Base-by-base conservation (phyloP, 2,113 vertebrate genomes). In the Rhynchomys soricoides region DNA sequence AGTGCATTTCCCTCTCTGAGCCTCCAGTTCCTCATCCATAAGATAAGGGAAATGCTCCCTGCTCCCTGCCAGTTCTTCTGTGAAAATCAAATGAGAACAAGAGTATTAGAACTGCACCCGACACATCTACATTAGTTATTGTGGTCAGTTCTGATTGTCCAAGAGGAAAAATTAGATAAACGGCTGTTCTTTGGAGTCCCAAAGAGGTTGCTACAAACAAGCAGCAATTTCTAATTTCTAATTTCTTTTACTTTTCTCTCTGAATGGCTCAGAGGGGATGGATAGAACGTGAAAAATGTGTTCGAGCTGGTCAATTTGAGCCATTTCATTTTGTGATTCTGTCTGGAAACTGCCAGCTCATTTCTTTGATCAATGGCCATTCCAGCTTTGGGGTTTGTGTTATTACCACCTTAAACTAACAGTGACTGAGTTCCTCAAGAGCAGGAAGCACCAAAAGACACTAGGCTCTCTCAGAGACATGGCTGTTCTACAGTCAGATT, bases 211-310 rank as follows among this genome's bases (percentile, higher is more conserved):
- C 95, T 86, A 95, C 94, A 86, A 87, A 95, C 95, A 95, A 96
- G 97, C 89, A 96, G 96, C 97, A 94, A 98, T 97, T 98, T 95
- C 95, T 70, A 93, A 95, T 93, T 97, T 97, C 95, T 96, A 90
- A 95, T 98, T 98, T 97, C 96, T 95, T 97, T 97, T 96, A 94
- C 95, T 96, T 94, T 96, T 89, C 96, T 96, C 94, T 95, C 90
- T 79, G 75, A 97, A 95, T 95, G 92, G 96, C 97, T 97, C 96
- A 96, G 93, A 95, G 96, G 95, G 96, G 93, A 96, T 96, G 94
- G 95, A 94, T 89, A 96, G 86, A 68, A 40, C 62, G 77, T 98
- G 95, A 97, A 97, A 97, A 97, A 96, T 95, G 95, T 97, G 95
- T 94, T 91, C 2, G 0, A 31, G 68, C 90, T 96, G 97, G 82